Evolutionary conservation across 2,797 vertebrate species (phyloP).

Genomic region (Mycteria americana): DNA sequence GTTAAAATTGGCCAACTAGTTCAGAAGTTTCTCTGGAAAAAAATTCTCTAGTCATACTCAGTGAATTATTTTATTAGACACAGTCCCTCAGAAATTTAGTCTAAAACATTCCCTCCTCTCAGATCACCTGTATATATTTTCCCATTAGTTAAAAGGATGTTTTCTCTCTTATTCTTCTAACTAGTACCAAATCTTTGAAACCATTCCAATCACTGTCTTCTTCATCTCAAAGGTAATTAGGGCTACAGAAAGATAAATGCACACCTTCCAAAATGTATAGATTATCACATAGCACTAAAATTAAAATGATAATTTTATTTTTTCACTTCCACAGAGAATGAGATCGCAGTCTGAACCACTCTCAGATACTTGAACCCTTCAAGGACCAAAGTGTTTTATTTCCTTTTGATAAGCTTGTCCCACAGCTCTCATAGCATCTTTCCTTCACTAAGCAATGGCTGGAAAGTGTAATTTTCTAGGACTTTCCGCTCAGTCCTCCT

Average conservation of each 20-base stretch:
- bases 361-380: not conserved
- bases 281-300: not conserved
- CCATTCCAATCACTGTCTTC: not conserved
- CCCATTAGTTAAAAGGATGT: not conserved
- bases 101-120: not conserved
- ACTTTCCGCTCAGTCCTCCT: not conserved
- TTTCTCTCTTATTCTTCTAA: not conserved
- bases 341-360: not conserved
- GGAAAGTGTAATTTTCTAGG: constrained; percentile 27
- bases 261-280: not conserved
- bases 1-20: not conserved
- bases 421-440: constrained; percentile 20
- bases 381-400: constrained; percentile 39
- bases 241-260: not conserved
- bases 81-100: not conserved
- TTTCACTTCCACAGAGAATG: not conserved
- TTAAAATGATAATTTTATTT: not conserved
- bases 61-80: not conserved
- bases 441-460: not conserved
- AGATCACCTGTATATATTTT: not conserved
- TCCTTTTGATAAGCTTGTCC: constrained; percentile 46
- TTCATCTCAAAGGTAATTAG: not conserved
- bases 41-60: not conserved
- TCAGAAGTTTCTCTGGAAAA: not conserved
- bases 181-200: not conserved